A percentile compares a stretch with the other conserved stretches of the same genome.
Evolutionary conservation across 2,888 invertebrate species (phyloP).

Genomic region (Sphaeridia pumilis): DNA sequence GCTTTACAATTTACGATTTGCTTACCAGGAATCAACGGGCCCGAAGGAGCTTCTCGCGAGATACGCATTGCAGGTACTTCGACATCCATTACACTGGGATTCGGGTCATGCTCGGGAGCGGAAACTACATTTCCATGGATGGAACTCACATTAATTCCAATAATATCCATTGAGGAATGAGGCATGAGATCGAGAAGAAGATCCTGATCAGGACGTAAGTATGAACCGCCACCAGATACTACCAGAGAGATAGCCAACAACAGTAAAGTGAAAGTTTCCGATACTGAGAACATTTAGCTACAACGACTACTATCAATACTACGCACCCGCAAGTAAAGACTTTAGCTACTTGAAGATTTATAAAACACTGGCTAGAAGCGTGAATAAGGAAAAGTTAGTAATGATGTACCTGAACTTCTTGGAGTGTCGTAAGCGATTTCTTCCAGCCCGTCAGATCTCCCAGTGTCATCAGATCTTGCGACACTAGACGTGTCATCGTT

Average conservation of each 20-base stretch:
- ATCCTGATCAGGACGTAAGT: conserved; percentile 23
- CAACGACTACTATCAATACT: no score
- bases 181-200: conserved; percentile 30
- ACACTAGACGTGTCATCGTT: conserved; percentile 55
- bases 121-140: conserved; percentile 18
- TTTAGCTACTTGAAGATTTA: no score
- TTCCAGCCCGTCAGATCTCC: conserved; percentile 45
- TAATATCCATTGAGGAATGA: conserved; percentile 8
- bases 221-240: conserved; percentile 27
- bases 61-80: conserved; percentile 22
- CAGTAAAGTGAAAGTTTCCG: no score
- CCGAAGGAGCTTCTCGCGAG: conserved; percentile 11
- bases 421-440: conserved; percentile 31
- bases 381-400: background rate
- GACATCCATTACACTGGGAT: conserved; percentile 11
- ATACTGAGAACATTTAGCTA: no score
- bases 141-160: conserved; percentile 16
- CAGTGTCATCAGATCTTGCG: conserved; percentile 62
- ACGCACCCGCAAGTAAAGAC: no score
- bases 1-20: background rate
- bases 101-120: conserved; percentile 14
- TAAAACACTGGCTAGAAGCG: no score
- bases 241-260: no score
- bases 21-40: conserved; percentile 12
- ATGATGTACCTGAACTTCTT: conserved; percentile 26